Evolutionary conservation across 2,797 vertebrate species (phyloP).

Genomic region (Dendrocincla fuliginosa): DNA sequence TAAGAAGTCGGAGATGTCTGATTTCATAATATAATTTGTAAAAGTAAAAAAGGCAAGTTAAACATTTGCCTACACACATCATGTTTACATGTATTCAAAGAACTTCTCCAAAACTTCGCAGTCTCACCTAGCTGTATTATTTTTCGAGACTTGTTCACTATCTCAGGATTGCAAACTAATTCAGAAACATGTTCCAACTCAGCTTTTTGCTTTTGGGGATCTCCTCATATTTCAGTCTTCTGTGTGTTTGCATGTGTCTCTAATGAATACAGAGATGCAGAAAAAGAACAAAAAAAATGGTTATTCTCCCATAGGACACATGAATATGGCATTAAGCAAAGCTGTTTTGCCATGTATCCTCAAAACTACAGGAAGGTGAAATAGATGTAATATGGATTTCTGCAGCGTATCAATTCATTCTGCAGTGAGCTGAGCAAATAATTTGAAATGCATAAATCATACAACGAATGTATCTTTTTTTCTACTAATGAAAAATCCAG

Average conservation of each 20-base stretch:
- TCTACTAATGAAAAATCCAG: constrained; percentile 49
- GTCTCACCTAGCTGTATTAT: constrained; percentile 68
- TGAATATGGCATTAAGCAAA: constrained; percentile 74
- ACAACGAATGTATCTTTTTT: neutral
- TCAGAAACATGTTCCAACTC: constrained; percentile 70
- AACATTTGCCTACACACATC: constrained; percentile 78
- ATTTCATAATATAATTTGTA: constrained; percentile 81
- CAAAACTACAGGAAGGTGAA: constrained; percentile 67
- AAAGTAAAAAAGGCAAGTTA: constrained; percentile 80
- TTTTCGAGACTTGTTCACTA: constrained; percentile 71
- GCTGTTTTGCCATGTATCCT: constrained; percentile 62
- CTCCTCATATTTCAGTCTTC: constrained; percentile 68
- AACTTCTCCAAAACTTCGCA: constrained; percentile 79
- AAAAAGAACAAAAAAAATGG: constrained; percentile 43
- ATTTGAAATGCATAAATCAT: constrained; percentile 52
- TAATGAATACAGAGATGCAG: constrained; percentile 75
- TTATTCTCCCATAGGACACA: constrained; percentile 70
- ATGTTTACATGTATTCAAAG: constrained; percentile 79
- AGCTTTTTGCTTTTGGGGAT: constrained; percentile 75
- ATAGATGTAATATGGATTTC: constrained; percentile 61
- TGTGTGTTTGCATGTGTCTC: constrained; percentile 49
- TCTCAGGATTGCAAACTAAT: constrained; percentile 72
- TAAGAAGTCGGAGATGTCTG: constrained; percentile 80
- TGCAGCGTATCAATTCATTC: constrained; percentile 30
- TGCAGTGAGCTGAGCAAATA: constrained; percentile 29